A percentile compares a stretch with the other conserved stretches of the same genome.
phyloP scores from a whole-genome alignment of 2,113 vertebrate genomes.

The Psephotus haematonotus region DNA sequence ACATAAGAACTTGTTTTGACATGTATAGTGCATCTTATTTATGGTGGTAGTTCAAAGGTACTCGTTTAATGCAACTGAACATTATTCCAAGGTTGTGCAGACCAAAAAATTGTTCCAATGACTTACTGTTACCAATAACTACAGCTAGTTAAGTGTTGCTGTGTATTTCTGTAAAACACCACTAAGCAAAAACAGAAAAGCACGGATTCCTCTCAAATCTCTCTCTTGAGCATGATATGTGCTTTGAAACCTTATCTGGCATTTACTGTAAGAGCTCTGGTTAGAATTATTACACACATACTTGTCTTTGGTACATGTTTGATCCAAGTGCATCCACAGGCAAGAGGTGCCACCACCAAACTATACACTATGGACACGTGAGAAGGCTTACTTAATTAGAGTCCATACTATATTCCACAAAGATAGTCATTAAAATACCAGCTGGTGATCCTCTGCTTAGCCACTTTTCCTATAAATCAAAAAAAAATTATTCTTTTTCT shows the following conservation, averaged over 20 bases:
- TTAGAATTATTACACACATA: not conserved
- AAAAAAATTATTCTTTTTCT: conserved; percentile 31
- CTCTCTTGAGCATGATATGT: not conserved
- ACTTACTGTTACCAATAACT: not conserved
- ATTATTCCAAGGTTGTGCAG: conserved; percentile 19
- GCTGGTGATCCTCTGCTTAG: conserved; percentile 4
- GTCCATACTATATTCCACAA: not conserved
- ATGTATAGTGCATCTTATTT: conserved; percentile 61
- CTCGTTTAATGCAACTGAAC: conserved; percentile 27
- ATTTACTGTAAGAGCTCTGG: not conserved
- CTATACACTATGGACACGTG: not conserved
- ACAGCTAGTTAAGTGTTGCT: not conserved
- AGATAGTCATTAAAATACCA: conserved; percentile 7
- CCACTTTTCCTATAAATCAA: conserved; percentile 18
- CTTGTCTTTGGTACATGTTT: not conserved
- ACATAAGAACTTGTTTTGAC: conserved; percentile 70
- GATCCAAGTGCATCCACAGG: not conserved
- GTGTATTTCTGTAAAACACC: not conserved
- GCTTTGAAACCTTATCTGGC: not conserved
- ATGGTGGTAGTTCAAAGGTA: conserved; percentile 34
- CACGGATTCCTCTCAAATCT: not conserved
- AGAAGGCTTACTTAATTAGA: not conserved
- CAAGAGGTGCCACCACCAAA: not conserved
- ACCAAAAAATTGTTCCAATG: not conserved
- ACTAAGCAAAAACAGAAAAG: not conserved